Percentiles rank a stretch among this genome's conserved stretches.
Evolutionary conservation across 2,888 invertebrate genomes (phyloP).

Genomic region (Thalpophila matura): DNA sequence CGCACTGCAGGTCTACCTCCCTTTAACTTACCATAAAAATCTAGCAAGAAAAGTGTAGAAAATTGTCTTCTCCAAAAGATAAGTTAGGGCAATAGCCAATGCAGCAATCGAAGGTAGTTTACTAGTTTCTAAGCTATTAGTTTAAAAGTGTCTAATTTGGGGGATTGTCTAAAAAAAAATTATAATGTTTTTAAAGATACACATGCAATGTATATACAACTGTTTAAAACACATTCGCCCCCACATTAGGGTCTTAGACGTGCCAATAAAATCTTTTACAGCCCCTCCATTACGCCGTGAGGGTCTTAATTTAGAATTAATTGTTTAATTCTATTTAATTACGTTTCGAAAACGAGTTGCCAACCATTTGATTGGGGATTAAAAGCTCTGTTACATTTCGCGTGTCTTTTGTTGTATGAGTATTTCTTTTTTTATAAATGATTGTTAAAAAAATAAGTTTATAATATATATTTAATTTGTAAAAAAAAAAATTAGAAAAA

Average conservation of each 20-base stretch:
- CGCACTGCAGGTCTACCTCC: too few species aligned
- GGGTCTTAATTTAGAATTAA: constrained; percentile 52
- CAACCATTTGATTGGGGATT: constrained; percentile 43
- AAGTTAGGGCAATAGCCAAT: too few species aligned
- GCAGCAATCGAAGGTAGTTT: too few species aligned
- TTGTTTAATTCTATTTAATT: constrained; percentile 55
- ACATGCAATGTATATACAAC: not conserved
- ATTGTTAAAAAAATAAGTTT: not conserved
- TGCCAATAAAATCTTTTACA: constrained; percentile 47
- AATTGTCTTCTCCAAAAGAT: too few species aligned
- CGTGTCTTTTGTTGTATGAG: constrained; percentile 5
- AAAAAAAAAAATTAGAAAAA: too few species aligned
- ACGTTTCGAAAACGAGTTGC: constrained; percentile 42
- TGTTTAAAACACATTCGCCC: constrained; percentile 41
- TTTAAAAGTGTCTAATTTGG: too few species aligned
- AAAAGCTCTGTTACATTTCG: constrained; percentile 24
- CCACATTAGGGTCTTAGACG: constrained; percentile 28
- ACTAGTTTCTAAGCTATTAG: too few species aligned
- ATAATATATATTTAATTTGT: not conserved
- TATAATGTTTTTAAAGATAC: too few species aligned
- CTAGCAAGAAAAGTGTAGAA: too few species aligned
- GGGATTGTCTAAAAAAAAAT: too few species aligned
- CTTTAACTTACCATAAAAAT: too few species aligned
- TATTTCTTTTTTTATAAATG: constrained; percentile 14
- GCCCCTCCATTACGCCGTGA: constrained; percentile 28